Evolutionary conservation across 1,140 invertebrate genomes (phyloP).

Genomic region (Harlomillsia oculata): DNA sequence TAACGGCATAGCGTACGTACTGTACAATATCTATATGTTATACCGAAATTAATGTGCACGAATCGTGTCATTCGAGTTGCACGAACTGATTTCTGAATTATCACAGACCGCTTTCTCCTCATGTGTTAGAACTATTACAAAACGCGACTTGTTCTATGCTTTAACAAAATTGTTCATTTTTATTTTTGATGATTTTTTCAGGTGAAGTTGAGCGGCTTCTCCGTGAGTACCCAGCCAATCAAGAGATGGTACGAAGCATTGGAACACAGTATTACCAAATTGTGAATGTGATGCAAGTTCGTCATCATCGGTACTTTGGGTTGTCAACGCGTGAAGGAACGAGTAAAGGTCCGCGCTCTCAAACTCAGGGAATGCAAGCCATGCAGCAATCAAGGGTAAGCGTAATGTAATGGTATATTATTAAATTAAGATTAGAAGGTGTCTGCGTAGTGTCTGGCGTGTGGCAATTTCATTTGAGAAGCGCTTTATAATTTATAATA

Average conservation of each 20-base stretch:
- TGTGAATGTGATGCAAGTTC: slow-evolving; percentile 84
- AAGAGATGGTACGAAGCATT: slow-evolving; percentile 79
- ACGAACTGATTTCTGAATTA: too few species aligned
- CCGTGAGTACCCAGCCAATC: slow-evolving; percentile 78
- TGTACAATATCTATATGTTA: too few species aligned
- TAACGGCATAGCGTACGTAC: too few species aligned
- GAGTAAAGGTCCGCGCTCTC: slow-evolving; percentile 29
- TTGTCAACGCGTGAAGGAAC: slow-evolving; percentile 37
- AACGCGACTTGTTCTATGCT: neutral
- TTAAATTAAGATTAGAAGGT: neutral
- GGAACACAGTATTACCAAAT: slow-evolving; percentile 84
- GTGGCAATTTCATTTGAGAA: too few species aligned
- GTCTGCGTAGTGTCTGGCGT: too few species aligned
- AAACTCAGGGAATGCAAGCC: slow-evolving; percentile 32
- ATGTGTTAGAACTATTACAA: too few species aligned
- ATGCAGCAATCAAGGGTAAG: slow-evolving; percentile 33
- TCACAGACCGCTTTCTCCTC: too few species aligned
- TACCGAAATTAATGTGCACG: too few species aligned
- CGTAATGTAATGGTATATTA: too few species aligned
- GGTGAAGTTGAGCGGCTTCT: slow-evolving; percentile 79
- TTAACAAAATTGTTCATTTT: neutral
- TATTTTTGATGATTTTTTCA: slow-evolving; percentile 42
- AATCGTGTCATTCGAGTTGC: too few species aligned
- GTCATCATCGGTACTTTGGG: slow-evolving; percentile 89
- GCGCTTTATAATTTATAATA: too few species aligned